These are phyloP conservation scores for Prunella strophiata DNA, from an alignment of 2,797 vertebrate genomes.

Conservation along the genomic window DNA sequence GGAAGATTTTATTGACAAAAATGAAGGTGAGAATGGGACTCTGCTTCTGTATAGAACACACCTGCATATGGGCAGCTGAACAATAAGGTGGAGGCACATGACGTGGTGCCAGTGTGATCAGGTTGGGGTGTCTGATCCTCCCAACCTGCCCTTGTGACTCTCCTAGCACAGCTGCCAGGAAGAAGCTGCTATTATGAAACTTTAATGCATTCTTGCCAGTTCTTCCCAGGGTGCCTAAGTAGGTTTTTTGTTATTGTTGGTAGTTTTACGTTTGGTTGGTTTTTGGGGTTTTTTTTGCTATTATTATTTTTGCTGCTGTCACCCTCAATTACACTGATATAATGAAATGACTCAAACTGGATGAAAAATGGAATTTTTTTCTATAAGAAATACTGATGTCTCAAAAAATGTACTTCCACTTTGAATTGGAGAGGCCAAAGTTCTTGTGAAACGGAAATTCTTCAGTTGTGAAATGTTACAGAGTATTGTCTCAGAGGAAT, in stretches of 20 bases:
- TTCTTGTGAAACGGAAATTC: conserved; percentile 35
- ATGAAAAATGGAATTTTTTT: neutral
- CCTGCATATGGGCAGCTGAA: neutral
- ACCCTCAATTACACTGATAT: neutral
- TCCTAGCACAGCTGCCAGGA: neutral
- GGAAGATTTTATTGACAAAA: neutral
- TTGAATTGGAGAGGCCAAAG: conserved; percentile 29
- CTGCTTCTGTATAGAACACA: neutral
- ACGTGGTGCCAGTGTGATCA: neutral
- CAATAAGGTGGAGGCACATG: neutral
- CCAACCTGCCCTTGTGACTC: neutral
- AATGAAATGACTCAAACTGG: conserved; percentile 14
- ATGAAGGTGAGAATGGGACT: neutral
- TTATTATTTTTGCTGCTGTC: neutral
- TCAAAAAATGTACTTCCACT: conserved; percentile 11
- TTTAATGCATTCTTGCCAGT: neutral
- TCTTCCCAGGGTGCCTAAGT: neutral
- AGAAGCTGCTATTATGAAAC: neutral
- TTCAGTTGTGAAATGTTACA: conserved; percentile 36
- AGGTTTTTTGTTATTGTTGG: neutral
- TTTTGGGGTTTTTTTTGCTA: neutral
- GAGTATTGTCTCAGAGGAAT: conserved; percentile 2
- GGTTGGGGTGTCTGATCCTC: neutral
- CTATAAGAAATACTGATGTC: neutral
- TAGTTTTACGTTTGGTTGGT: neutral